Evolutionary conservation across 2,888 invertebrate genomes (phyloP).

Genomic region (Drosophila lutescens): DNA sequence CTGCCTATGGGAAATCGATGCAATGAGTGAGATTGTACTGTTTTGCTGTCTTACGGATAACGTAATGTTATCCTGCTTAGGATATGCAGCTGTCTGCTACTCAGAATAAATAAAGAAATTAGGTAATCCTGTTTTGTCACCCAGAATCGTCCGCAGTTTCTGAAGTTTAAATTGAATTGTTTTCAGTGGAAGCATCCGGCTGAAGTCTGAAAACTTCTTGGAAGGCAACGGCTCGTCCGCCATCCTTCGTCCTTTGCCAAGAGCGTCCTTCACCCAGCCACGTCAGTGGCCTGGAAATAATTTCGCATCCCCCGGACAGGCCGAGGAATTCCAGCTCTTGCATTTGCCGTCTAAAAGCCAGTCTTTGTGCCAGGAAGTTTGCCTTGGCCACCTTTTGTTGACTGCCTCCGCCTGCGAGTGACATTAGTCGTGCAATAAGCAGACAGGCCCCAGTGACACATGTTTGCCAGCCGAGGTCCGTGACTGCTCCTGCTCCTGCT

Average conservation of each 20-base stretch:
- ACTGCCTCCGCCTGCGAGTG: conserved; percentile 66
- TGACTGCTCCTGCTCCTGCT: conserved; percentile 28
- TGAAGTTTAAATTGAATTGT: background rate
- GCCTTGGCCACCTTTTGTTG: conserved; percentile 71
- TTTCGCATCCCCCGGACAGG: conserved; percentile 53
- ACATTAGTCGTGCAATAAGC: conserved; percentile 79
- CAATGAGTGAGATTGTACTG: too few species aligned
- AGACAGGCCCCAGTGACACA: conserved; percentile 77
- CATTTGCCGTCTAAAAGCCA: conserved; percentile 63
- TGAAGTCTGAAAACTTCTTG: background rate
- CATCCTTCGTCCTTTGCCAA: conserved; percentile 2
- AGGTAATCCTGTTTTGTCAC: background rate
- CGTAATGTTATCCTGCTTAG: too few species aligned
- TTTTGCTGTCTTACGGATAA: too few species aligned
- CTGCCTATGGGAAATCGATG: conserved; percentile 37
- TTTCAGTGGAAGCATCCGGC: conserved; percentile 15
- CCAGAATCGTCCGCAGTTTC: background rate
- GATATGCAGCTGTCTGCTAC: too few species aligned
- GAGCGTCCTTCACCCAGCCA: conserved; percentile 48
- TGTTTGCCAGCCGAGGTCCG: conserved; percentile 66
- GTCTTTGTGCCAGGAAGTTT: conserved; percentile 68
- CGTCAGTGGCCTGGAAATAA: conserved; percentile 60
- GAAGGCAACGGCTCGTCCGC: background rate
- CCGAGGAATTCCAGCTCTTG: conserved; percentile 61
- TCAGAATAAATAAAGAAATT: too few species aligned